Conservation (phyloP, 2,888 invertebrate genomes). For the Beris chalybata region DNA sequence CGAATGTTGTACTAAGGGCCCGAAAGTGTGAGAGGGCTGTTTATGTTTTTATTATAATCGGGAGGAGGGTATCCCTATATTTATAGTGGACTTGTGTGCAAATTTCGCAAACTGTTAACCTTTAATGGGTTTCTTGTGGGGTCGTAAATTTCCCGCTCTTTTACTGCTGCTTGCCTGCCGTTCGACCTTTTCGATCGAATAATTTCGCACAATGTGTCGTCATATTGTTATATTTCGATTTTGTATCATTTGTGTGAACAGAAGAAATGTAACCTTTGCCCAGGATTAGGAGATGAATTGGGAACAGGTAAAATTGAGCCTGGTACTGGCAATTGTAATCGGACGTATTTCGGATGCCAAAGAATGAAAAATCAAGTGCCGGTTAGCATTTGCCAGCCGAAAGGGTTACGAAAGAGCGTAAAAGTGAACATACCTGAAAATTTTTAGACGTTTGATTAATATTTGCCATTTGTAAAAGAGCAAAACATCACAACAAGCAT, state of each 20-base stretch:
- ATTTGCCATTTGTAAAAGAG: constrained; percentile 8
- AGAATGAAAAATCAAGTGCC: constrained; percentile 29
- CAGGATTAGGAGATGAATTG: constrained; percentile 12
- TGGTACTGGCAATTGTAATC: constrained; percentile 14
- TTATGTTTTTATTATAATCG: constrained; percentile 36
- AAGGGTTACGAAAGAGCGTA: constrained; percentile 6
- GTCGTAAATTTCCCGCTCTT: constrained; percentile 44
- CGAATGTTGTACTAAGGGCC: constrained; percentile 1
- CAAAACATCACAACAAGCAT: no score
- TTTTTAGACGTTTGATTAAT: constrained; percentile 16
- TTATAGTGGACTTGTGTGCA: constrained; percentile 34
- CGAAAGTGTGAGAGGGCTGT: constrained; percentile 26
- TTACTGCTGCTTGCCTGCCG: constrained; percentile 7
- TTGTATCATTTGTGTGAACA: constrained; percentile 28
- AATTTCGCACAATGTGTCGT: constrained; percentile 38
- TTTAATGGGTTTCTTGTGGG: constrained; percentile 44
- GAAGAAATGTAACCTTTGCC: constrained; percentile 27
- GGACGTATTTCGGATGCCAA: neutral
- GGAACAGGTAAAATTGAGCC: constrained; percentile 33
- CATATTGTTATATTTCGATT: constrained; percentile 32
- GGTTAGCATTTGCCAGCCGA: constrained; percentile 21
- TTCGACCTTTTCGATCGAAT: constrained; percentile 34
- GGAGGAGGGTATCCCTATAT: neutral
- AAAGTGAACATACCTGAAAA: constrained; percentile 1
- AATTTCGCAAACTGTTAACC: constrained; percentile 42